A percentile compares a stretch with the other conserved stretches of the same genome.
These are phyloP conservation scores for Urophycis tenuis DNA, from an alignment of 2,797 vertebrate genomes.

Conservation along the genomic window DNA sequence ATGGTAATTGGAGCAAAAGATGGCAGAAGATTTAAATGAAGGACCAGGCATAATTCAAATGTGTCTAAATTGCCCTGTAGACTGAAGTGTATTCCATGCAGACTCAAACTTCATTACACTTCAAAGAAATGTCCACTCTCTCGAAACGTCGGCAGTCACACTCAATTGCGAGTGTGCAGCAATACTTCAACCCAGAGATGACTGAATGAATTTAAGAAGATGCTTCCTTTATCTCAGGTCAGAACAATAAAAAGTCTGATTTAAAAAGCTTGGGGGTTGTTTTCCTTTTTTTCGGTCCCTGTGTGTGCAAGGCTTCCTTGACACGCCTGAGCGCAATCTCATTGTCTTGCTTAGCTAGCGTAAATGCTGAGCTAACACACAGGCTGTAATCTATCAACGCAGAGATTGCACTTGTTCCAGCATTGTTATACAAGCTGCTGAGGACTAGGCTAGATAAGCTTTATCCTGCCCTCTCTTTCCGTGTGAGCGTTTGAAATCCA, in stretches of 20 bases:
- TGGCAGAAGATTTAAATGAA: neutral
- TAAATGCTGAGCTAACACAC: constrained; percentile 62
- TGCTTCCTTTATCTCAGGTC: constrained; percentile 7
- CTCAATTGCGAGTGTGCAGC: neutral
- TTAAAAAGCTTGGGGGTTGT: constrained; percentile 42
- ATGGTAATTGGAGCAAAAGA: neutral
- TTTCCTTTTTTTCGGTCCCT: constrained; percentile 24
- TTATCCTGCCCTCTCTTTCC: constrained; percentile 62
- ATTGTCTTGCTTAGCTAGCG: constrained; percentile 64
- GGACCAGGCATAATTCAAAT: neutral
- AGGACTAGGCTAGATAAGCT: constrained; percentile 62
- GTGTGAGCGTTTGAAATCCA: constrained; percentile 62
- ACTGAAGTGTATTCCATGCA: neutral
- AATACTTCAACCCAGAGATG: neutral
- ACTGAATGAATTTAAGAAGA: constrained; percentile 11
- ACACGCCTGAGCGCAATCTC: constrained; percentile 56
- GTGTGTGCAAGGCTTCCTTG: constrained; percentile 42
- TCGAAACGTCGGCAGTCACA: neutral
- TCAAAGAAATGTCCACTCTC: neutral
- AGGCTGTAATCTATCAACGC: constrained; percentile 65
- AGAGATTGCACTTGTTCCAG: constrained; percentile 64
- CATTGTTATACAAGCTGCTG: constrained; percentile 68
- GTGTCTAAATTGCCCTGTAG: neutral
- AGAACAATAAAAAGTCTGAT: constrained; percentile 34
- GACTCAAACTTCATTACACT: constrained; percentile 1